phyloP scores from a whole-genome alignment of 2,888 invertebrate genomes.

The Aromia moschata region DNA sequence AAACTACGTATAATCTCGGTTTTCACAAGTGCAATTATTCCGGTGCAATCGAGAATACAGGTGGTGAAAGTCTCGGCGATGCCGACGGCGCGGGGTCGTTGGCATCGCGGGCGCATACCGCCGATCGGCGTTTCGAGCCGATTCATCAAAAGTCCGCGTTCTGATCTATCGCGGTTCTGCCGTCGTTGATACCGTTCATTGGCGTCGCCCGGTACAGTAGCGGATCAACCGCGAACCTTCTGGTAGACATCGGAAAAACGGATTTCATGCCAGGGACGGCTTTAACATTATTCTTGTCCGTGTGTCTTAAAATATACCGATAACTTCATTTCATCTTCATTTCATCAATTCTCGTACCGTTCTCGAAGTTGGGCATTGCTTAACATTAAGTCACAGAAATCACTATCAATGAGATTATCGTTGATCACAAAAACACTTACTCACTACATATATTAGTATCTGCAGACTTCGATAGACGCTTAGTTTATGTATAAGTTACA shows the following conservation, averaged over 20 bases:
- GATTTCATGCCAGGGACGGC: too few species aligned
- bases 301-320: background rate
- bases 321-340: background rate
- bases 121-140: constrained; percentile 12
- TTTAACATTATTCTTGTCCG: too few species aligned
- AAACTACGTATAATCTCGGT: constrained; percentile 33
- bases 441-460: too few species aligned
- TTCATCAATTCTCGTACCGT: background rate
- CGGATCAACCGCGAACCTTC: background rate
- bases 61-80: constrained; percentile 46
- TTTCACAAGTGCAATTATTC: constrained; percentile 41
- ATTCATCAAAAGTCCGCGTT: constrained; percentile 11
- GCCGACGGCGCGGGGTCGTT: constrained; percentile 45
- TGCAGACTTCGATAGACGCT: too few species aligned
- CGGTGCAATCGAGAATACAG: constrained; percentile 40
- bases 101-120: too few species aligned
- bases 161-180: background rate
- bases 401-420: too few species aligned
- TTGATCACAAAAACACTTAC: too few species aligned
- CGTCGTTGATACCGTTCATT: background rate
- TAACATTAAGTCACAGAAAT: too few species aligned
- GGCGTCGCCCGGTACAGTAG: background rate
- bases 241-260: too few species aligned
- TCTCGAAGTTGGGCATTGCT: too few species aligned
- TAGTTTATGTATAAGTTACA: too few species aligned